A percentile compares a stretch with the other conserved stretches of the same genome.
Evolutionary conservation across 2,888 invertebrate species (phyloP).

Genomic region (Eulithis testata): DNA sequence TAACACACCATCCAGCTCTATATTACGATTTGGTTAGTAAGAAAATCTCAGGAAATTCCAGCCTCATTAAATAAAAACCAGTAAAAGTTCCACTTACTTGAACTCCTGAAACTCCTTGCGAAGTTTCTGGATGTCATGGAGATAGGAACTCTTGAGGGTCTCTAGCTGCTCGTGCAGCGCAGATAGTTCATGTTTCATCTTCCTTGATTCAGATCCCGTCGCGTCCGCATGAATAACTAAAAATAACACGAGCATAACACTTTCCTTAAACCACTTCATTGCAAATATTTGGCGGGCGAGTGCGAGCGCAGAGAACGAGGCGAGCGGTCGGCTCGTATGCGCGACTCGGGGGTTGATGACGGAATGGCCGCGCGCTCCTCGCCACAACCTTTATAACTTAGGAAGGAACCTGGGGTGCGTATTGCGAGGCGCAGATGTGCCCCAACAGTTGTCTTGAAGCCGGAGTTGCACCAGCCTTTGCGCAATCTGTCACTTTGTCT

Average conservation of each 20-base stretch:
- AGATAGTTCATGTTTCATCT: conserved; percentile 56
- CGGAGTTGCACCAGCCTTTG: conserved; percentile 40
- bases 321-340: conserved; percentile 43
- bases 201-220: conserved; percentile 44
- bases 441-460: conserved; percentile 74
- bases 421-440: conserved; percentile 69
- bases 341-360: conserved; percentile 46
- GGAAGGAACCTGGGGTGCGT: conserved; percentile 46
- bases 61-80: neutral
- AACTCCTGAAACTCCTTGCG: conserved; percentile 66
- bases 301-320: conserved; percentile 40
- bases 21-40: too few relatives aligned
- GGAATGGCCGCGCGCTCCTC: conserved; percentile 56
- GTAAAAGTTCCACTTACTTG: conserved; percentile 61
- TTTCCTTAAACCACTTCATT: conserved; percentile 61
- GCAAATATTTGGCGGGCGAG: conserved; percentile 29
- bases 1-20: neutral
- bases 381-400: conserved; percentile 52
- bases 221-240: conserved; percentile 52
- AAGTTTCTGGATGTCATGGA: conserved; percentile 58
- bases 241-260: conserved; percentile 55
- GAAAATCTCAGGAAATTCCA: neutral
- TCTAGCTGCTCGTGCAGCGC: conserved; percentile 62
- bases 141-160: conserved; percentile 58
- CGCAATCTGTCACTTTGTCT: conserved; percentile 22